Evolutionary conservation across 92 coral and sea anemone genomes (phyloP), one percentile per base, ranked within the genome.

Genomic region (Bergia sp.): DNA sequence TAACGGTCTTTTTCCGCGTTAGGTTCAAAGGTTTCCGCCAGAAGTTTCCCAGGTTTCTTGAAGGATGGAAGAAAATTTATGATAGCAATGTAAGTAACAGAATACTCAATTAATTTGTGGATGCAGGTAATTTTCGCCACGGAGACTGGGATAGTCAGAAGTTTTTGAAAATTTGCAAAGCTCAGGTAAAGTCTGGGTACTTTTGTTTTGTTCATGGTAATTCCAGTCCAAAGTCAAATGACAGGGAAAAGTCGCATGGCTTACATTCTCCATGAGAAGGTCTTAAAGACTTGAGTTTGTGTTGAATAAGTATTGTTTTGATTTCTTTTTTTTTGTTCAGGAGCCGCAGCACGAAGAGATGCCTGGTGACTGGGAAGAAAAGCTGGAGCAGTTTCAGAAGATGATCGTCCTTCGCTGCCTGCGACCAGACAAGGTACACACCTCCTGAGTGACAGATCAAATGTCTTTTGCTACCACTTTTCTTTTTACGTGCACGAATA

Each of bases 361-460:
- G 79, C 99, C 99, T 47, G 99, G 99, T 41, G 99, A 96, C 53
- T 96, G 99, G 99, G 89, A 95, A 61, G 98, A 93, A 37, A 96
- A 91, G 80, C 91, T 96, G 23, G 97, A 95, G 57, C 92, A 86
- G 36, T 96, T 96, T 89, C 98, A 96, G 76, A 96, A 95, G 88
- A 89, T 96, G 94, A 88, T 96, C 61, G 66, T 96, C n/a, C 91
- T 96, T 64, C 95, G 99, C 76, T 96, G 99, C 81, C 92, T 96
- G 37, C 92, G 99, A 73, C 98, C 99, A 18, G 99, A 96, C 91
- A 96, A 96, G 99, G 99, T 95, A 58, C 0, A 6, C 29, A 18
- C 1, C 58, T 53, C 58, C 18, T 18, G 58, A 10, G 18, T 10
- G 18, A 53, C 58, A 11, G 10, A 53, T 53, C 58, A 53, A 47